phyloP scores from a whole-genome alignment of 2,888 invertebrate genomes.

The Cabera pusaria region DNA sequence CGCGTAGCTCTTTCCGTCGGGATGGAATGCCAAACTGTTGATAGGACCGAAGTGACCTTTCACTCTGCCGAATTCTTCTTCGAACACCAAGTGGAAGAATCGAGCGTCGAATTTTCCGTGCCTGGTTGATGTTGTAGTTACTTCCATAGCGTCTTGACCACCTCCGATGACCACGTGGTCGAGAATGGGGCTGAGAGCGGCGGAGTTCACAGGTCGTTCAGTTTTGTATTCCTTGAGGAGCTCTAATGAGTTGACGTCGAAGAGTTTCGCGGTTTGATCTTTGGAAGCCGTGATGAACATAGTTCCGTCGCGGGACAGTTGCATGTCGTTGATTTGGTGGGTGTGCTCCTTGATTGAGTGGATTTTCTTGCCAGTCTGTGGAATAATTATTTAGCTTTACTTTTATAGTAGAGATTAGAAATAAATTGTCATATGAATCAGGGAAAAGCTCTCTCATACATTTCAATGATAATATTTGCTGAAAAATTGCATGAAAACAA shows the following conservation, averaged over 20 bases:
- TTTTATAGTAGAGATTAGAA: too few species aligned
- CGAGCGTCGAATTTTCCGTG: conserved; percentile 98
- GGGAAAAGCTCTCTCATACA: too few species aligned
- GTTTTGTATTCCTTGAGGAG: conserved; percentile 98
- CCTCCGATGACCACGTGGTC: conserved; percentile 99
- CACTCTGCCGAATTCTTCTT: conserved; percentile 98
- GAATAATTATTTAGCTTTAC: conserved; percentile 30
- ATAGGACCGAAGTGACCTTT: conserved; percentile 99
- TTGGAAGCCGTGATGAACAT: conserved; percentile 99
- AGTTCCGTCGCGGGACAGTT: conserved; percentile 94
- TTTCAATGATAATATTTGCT: too few species aligned
- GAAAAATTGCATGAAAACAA: too few species aligned
- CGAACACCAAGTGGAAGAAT: conserved; percentile 97
- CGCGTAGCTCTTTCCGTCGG: conserved; percentile 97
- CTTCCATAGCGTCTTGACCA: conserved; percentile 99
- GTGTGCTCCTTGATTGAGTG: conserved; percentile 92
- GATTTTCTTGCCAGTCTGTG: conserved; percentile 91
- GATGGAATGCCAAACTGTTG: conserved; percentile 98
- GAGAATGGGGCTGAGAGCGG: conserved; percentile 96
- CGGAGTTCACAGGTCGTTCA: conserved; percentile 98
- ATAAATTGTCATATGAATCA: too few species aligned
- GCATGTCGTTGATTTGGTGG: conserved; percentile 97
- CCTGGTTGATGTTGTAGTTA: conserved; percentile 96
- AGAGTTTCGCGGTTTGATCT: conserved; percentile 97
- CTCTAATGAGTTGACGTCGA: conserved; percentile 94